Base-by-base conservation (phyloP, 1,140 invertebrate species). In the Lucilia cuprina region DNA sequence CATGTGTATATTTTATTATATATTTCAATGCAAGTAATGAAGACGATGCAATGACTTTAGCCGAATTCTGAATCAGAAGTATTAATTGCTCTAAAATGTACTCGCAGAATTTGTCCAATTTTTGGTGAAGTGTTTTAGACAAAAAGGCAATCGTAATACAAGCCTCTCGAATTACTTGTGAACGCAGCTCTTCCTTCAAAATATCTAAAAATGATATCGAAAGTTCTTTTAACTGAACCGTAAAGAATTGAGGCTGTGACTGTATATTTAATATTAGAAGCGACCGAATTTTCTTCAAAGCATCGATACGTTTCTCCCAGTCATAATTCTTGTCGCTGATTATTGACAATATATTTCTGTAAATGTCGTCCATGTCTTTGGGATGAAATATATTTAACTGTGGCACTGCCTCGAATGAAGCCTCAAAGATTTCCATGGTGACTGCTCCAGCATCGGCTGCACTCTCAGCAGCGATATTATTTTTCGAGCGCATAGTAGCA, bases 91-190 rank as follows among this genome's bases (percentile, higher is more conserved):
- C 95, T 60, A 99, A 90, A 74, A 99, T 93, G 83, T 94, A 93
- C 89, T 98, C 95, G 25, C 95, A 95, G 91, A 98, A 96, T 91
- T 94, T 94, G 85, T 98, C 97, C 87, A 98, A 93, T 91, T 96
- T 96, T 85, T 94, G 95, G 82, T 95, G 95, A 74, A 99, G 88
- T 55, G 94, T 94, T 91, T 97, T 96, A 77, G 97, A 95, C 91
- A 98, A 93, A 92, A 95, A 98, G 34, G 98, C 97, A 84, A 99
- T 94, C 2, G 98, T 97, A 77, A 99, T 97, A 91, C 98, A 99
- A 0, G 96, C 96, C 92, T 99, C 98, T 84, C 98, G 93, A 83
- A 91, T 98, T 94, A 86, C 89, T 83, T 91, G 90, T 85, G 95
- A 98, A 88, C 98, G 93, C 3, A 99, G 92, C 93, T 99, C 98